These are phyloP conservation scores for Anneissia japonica DNA, from an alignment of 35 echinoderm and acorn worm genomes.

Conservation along the genomic window DNA sequence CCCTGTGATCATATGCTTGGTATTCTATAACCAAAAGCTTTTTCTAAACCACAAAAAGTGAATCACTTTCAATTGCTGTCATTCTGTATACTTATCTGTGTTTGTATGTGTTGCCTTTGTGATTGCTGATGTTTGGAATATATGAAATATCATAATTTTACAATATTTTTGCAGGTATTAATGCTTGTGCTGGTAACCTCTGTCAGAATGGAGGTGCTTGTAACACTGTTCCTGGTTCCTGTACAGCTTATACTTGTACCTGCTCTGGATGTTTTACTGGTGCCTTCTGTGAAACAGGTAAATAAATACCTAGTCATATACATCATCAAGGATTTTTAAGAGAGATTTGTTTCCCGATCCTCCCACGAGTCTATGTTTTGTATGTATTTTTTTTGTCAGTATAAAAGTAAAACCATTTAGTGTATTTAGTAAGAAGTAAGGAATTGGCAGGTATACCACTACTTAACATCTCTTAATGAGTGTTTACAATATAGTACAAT, in stretches of 20 bases:
- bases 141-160: too few relatives aligned
- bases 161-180: not conserved
- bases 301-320: not conserved
- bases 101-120: too few relatives aligned
- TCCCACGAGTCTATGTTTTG: too few relatives aligned
- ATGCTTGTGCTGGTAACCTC: conserved; percentile 15
- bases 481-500: too few relatives aligned
- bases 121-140: too few relatives aligned
- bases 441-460: not conserved
- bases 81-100: too few relatives aligned
- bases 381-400: too few relatives aligned
- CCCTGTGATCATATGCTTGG: too few relatives aligned
- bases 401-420: not conserved
- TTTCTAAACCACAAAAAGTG: too few relatives aligned
- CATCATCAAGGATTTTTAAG: not conserved
- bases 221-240: not conserved
- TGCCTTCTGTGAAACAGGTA: conserved; percentile 28
- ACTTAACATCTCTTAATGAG: not conserved
- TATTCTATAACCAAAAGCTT: too few relatives aligned
- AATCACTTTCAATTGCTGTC: too few relatives aligned
- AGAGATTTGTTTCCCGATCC: too few relatives aligned
- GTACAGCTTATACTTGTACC: conserved; percentile 34
- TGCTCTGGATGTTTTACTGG: conserved; percentile 32
- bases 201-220: conserved; percentile 54
- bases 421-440: not conserved